Percentiles rank a stretch among this genome's conserved stretches.
Conservation (phyloP, 2,113 vertebrate species). For the Xyliphius kryptos region DNA sequence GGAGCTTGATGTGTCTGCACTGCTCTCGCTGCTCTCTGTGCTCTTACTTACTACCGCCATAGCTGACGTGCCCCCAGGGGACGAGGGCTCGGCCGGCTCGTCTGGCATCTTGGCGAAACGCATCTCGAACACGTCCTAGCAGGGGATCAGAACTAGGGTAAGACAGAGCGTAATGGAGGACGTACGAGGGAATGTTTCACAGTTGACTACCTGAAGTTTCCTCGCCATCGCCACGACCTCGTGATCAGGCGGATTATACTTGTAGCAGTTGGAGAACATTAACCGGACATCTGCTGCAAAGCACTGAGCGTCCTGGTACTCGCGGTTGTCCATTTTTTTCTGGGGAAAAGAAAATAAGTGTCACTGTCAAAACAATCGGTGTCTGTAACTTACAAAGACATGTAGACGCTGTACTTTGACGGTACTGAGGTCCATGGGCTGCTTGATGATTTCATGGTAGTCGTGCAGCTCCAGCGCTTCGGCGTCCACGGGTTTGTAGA, state of each 20-base stretch:
- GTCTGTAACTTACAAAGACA: not conserved
- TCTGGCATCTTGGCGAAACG: constrained; percentile 97
- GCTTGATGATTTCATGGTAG: too few relatives aligned
- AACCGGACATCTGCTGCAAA: constrained; percentile 95
- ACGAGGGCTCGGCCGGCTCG: constrained; percentile 76
- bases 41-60: constrained; percentile 82
- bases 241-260: constrained; percentile 96
- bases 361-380: constrained; percentile 51
- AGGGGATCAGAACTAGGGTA: too few relatives aligned
- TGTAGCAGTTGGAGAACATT: too few relatives aligned
- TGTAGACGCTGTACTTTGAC: constrained; percentile 72
- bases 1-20: constrained; percentile 83
- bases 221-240: constrained; percentile 98
- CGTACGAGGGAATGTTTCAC: too few relatives aligned
- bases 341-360: too few relatives aligned
- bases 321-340: constrained; percentile 95
- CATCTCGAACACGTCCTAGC: too few relatives aligned
- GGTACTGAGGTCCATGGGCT: constrained; percentile 99
- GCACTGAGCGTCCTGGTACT: constrained; percentile 91
- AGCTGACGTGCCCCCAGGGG: constrained; percentile 59
- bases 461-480: constrained; percentile 94
- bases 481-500: constrained; percentile 97
- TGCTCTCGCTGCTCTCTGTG: constrained; percentile 88
- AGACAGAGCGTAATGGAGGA: too few relatives aligned
- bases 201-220: constrained; percentile 98